A percentile compares a stretch with the other conserved stretches of the same genome.
These are phyloP conservation scores for Pseudococcus jackbeardsleyi DNA, from an alignment of 2,888 invertebrate genomes.

Conservation along the genomic window DNA sequence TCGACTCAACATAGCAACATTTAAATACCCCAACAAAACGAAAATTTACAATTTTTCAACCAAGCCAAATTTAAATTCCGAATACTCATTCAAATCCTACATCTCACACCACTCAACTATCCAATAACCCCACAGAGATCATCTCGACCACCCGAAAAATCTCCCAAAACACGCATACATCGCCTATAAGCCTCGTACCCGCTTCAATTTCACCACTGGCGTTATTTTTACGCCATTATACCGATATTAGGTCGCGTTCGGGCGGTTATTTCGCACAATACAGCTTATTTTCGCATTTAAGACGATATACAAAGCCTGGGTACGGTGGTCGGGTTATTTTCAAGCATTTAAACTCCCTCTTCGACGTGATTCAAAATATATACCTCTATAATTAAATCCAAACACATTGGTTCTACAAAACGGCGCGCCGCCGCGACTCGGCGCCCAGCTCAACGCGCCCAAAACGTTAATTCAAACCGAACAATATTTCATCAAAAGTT, in stretches of 20 bases:
- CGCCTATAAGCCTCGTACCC: no score
- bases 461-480: slow-evolving; percentile 29
- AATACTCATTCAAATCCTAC: no score
- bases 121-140: no score
- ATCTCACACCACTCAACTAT: no score
- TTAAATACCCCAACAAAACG: no score
- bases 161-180: no score
- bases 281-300: slow-evolving; percentile 13
- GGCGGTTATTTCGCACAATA: background rate
- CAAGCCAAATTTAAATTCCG: no score
- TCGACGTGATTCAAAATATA: slow-evolving; percentile 5
- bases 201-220: no score
- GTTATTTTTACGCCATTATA: background rate
- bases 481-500: slow-evolving; percentile 33
- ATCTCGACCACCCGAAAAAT: no score
- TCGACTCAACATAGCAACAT: no score
- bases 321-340: background rate
- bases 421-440: background rate
- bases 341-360: background rate
- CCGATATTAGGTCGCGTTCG: background rate
- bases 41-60: no score
- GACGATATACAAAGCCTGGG: background rate
- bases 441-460: background rate
- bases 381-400: slow-evolving; percentile 12
- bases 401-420: background rate